phyloP scores from a whole-genome alignment of 2,888 invertebrate species.

The Drosophila nr. perissopoda region DNA sequence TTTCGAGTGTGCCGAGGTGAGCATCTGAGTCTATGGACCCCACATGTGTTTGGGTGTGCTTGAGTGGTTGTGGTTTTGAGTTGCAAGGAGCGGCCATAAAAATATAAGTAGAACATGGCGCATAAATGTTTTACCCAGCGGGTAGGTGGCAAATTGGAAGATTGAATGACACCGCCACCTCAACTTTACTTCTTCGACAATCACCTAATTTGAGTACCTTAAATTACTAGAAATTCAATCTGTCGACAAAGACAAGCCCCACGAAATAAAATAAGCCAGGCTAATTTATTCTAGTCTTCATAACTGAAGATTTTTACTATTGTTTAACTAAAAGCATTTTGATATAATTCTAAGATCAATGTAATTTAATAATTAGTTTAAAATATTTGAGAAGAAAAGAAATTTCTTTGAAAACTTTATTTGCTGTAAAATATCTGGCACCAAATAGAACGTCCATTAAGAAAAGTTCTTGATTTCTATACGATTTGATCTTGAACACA shows the following conservation, averaged over 20 bases:
- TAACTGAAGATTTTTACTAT: background rate
- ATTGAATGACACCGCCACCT: conserved; percentile 68
- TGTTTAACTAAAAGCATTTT: background rate
- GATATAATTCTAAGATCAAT: background rate
- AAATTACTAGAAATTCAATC: conserved; percentile 51
- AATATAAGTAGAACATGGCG: conserved; percentile 80
- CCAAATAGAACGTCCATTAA: background rate
- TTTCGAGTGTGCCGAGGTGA: conserved; percentile 37
- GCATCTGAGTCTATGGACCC: conserved; percentile 32
- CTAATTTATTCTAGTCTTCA: background rate
- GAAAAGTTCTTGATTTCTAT: background rate
- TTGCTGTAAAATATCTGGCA: background rate
- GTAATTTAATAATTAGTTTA: background rate
- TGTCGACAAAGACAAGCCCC: background rate
- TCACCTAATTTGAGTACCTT: conserved; percentile 28
- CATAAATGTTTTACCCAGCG: conserved; percentile 70
- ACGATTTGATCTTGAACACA: background rate
- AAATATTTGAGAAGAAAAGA: background rate
- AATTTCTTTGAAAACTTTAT: background rate
- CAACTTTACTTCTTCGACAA: conserved; percentile 34
- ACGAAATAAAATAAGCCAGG: background rate
- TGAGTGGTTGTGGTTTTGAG: conserved; percentile 60
- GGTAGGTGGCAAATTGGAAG: conserved; percentile 34
- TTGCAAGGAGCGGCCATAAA: conserved; percentile 73
- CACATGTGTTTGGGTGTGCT: conserved; percentile 20